Evolutionary conservation across 2,113 vertebrate genomes (phyloP).

Genomic region (Oplegnathus fasciatus): DNA sequence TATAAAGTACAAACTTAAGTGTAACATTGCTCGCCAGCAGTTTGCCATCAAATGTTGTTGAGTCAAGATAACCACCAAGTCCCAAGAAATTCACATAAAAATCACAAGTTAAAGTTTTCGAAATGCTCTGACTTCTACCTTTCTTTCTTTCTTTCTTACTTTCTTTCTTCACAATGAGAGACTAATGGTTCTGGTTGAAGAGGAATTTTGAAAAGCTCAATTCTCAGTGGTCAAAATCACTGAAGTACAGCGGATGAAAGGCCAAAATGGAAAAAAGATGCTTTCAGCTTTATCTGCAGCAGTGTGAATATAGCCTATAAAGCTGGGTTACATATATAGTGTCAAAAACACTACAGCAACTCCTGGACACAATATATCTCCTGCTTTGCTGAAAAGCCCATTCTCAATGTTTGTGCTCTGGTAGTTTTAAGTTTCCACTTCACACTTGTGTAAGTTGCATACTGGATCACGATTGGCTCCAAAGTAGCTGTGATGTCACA

Average conservation of each 20-base stretch:
- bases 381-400: no score
- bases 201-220: no score
- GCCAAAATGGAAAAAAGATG: no score
- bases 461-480: neutral
- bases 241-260: neutral
- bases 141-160: no score
- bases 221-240: neutral
- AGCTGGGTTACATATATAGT: neutral
- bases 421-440: no score
- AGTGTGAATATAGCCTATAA: neutral
- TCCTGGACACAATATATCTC: no score
- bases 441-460: no score
- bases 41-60: neutral
- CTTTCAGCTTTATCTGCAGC: neutral
- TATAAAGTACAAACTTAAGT: neutral
- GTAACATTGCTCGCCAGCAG: neutral
- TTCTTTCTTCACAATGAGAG: neutral
- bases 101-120: no score
- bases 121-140: no score
- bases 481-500: neutral
- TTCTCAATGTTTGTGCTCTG: no score
- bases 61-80: no score
- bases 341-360: neutral
- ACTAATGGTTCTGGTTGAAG: neutral
- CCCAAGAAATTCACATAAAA: no score